These are phyloP conservation scores for Corythaixoides concolor DNA, from an alignment of 2,113 vertebrate species.

Conservation along the genomic window DNA sequence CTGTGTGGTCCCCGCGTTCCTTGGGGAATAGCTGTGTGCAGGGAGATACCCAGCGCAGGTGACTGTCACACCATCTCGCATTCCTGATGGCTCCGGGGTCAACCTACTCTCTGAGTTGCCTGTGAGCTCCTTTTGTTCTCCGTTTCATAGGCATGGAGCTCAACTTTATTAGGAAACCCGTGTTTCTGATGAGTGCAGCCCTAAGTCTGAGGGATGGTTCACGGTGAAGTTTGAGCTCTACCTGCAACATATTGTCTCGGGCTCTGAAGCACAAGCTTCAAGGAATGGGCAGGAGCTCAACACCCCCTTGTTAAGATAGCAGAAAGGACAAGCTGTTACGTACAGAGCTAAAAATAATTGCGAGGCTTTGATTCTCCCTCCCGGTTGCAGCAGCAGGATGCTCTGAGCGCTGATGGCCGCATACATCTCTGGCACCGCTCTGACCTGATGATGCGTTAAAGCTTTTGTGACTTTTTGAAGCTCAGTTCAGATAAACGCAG, in stretches of 20 bases:
- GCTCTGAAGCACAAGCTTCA: background rate
- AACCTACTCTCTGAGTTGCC: background rate
- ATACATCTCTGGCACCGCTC: background rate
- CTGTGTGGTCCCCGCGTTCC: fast-evolving
- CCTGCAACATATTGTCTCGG: background rate
- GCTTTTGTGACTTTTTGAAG: constrained; percentile 15
- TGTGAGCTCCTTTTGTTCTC: background rate
- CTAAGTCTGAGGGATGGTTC: background rate
- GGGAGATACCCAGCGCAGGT: background rate
- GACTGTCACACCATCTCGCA: background rate
- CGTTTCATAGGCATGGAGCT: background rate
- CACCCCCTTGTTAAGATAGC: background rate
- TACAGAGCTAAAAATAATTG: constrained; percentile 45
- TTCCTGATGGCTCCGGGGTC: background rate
- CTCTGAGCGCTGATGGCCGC: background rate
- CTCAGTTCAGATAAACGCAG: background rate
- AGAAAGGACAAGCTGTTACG: constrained; percentile 17
- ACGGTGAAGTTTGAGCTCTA: background rate
- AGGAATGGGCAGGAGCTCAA: background rate
- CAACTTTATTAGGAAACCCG: background rate
- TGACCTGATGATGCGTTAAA: background rate
- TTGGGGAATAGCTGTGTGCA: background rate
- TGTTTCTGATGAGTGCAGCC: background rate
- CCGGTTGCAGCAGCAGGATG: background rate
- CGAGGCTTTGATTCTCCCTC: background rate